A percentile compares a stretch with the other conserved stretches of the same genome.
phyloP scores from a whole-genome alignment of 2,797 vertebrate genomes.

The Monodelphis domestica region DNA sequence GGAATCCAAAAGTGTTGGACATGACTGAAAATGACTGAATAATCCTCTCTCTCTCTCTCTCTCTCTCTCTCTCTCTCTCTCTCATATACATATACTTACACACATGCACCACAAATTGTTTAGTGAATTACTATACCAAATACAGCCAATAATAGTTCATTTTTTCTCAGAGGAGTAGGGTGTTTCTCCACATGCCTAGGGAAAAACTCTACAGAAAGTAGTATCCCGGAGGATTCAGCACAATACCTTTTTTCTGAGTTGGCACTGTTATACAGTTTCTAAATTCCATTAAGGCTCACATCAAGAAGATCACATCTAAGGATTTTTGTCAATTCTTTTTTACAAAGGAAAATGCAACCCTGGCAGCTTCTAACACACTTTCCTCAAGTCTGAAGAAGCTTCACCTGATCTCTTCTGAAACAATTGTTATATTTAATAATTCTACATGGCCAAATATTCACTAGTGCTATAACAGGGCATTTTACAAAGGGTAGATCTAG shows the following conservation, averaged over 20 bases:
- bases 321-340: conserved; percentile 13
- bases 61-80: not conserved
- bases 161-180: not conserved
- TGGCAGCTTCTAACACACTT: not conserved
- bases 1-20: no score
- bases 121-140: conserved; percentile 4
- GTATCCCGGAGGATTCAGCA: not conserved
- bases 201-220: not conserved
- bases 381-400: not conserved
- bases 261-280: conserved; percentile 22
- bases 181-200: not conserved
- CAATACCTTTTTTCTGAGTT: not conserved
- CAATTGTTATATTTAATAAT: conserved; percentile 1
- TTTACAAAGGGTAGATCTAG: not conserved
- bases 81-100: not conserved
- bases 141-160: not conserved
- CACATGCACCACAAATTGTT: not conserved
- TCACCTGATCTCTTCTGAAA: conserved; percentile 23
- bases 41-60: no score
- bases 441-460: not conserved
- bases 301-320: not conserved
- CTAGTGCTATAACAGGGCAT: not conserved
- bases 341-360: not conserved
- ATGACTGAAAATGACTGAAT: no score
- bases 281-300: not conserved